Evolutionary conservation across 2,888 invertebrate genomes (phyloP).

Genomic region (Ormia ochracea): DNA sequence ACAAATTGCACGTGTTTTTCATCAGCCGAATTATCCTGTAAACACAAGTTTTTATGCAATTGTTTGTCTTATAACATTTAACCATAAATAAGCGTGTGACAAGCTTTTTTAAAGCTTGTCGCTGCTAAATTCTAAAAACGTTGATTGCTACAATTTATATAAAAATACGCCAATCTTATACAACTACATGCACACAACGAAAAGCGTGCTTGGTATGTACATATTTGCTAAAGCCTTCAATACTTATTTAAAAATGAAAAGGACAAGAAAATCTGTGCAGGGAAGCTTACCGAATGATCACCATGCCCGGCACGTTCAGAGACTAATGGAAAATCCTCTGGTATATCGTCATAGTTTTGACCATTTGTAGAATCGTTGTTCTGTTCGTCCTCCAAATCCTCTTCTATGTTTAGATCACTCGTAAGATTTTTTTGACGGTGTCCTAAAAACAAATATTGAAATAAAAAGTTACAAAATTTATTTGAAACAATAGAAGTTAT

Average conservation of each 20-base stretch:
- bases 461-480: neutral
- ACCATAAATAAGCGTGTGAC: too few relatives aligned
- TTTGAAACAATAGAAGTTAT: neutral
- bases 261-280: neutral
- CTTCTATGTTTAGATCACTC: slow-evolving; percentile 74
- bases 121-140: too few relatives aligned
- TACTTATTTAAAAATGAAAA: neutral
- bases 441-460: slow-evolving; percentile 64
- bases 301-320: slow-evolving; percentile 77
- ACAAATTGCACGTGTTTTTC: slow-evolving; percentile 79
- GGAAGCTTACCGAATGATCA: slow-evolving; percentile 73
- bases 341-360: slow-evolving; percentile 76
- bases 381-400: slow-evolving; percentile 74
- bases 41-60: neutral
- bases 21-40: slow-evolving; percentile 75
- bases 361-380: slow-evolving; percentile 72
- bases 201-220: too few relatives aligned
- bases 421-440: slow-evolving; percentile 70
- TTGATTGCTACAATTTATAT: too few relatives aligned
- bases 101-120: too few relatives aligned
- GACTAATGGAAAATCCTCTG: slow-evolving; percentile 76
- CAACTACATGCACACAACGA: too few relatives aligned
- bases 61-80: neutral
- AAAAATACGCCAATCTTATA: too few relatives aligned
- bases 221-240: neutral